These are phyloP conservation scores for Drosophila macrospina DNA, from an alignment of 2,888 invertebrate genomes.

Conservation along the genomic window DNA sequence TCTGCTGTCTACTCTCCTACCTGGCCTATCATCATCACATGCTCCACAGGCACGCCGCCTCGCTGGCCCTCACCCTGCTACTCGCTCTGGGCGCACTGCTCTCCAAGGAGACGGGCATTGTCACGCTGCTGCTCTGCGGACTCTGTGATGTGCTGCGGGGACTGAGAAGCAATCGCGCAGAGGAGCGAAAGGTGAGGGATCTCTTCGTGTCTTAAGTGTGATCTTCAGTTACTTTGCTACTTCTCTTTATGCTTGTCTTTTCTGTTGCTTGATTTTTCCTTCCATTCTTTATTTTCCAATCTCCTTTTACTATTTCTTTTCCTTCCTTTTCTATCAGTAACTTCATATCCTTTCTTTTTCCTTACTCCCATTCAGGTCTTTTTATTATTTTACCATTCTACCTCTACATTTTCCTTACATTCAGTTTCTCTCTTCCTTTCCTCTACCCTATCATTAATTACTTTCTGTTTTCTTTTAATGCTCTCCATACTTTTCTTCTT, in stretches of 20 bases:
- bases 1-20: conserved; percentile 95
- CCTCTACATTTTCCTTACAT: too few species aligned
- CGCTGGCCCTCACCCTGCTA: conserved; percentile 87
- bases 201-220: neutral
- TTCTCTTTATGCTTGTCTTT: too few species aligned
- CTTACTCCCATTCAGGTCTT: too few species aligned
- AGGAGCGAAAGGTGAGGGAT: neutral
- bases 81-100: conserved; percentile 93
- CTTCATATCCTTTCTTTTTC: too few species aligned
- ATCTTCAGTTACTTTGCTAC: neutral
- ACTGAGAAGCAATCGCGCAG: neutral
- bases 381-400: too few species aligned
- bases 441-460: too few species aligned
- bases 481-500: too few species aligned
- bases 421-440: neutral
- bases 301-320: too few species aligned
- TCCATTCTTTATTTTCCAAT: too few species aligned
- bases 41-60: conserved; percentile 88
- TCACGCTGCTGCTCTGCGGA: conserved; percentile 94
- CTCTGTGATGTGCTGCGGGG: conserved; percentile 64
- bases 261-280: too few species aligned
- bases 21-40: conserved; percentile 89
- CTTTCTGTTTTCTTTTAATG: too few species aligned
- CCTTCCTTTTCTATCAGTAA: conserved; percentile 76
- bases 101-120: conserved; percentile 98